Evolutionary conservation across 2,113 vertebrate species (phyloP).

Genomic region (Odocoileus virginianus): DNA sequence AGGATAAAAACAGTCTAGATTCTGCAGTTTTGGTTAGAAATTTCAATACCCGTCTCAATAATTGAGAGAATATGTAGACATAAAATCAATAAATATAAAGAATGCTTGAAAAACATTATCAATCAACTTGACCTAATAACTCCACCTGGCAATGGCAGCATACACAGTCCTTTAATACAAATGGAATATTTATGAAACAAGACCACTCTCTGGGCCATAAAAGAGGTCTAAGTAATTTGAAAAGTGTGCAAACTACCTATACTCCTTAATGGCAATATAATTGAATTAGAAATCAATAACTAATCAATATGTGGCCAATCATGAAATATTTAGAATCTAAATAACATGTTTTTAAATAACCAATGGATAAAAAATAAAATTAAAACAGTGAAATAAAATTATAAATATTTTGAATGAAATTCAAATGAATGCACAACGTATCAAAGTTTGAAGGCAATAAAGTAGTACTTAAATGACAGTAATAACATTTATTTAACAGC

Average conservation of each 20-base stretch:
- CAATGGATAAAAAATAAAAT: neutral
- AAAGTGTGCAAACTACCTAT: neutral
- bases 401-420: neutral
- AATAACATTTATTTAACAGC: neutral
- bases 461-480: neutral
- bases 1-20: neutral
- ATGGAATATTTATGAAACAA: neutral
- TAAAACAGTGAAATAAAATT: neutral
- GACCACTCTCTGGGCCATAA: neutral
- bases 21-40: neutral
- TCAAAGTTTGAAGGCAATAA: neutral
- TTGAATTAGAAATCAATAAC: neutral
- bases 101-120: neutral
- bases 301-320: neutral
- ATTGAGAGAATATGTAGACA: neutral
- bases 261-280: neutral
- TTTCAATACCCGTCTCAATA: neutral
- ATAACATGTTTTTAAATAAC: neutral
- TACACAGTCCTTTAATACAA: neutral
- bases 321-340: neutral
- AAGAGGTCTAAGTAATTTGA: neutral
- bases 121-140: neutral
- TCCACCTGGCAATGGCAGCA: neutral
- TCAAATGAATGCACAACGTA: neutral
- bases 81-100: neutral